A percentile compares a stretch with the other conserved stretches of the same genome.
These are phyloP conservation scores for Parnassius apollo DNA, from an alignment of 2,888 invertebrate species.

Conservation along the genomic window DNA sequence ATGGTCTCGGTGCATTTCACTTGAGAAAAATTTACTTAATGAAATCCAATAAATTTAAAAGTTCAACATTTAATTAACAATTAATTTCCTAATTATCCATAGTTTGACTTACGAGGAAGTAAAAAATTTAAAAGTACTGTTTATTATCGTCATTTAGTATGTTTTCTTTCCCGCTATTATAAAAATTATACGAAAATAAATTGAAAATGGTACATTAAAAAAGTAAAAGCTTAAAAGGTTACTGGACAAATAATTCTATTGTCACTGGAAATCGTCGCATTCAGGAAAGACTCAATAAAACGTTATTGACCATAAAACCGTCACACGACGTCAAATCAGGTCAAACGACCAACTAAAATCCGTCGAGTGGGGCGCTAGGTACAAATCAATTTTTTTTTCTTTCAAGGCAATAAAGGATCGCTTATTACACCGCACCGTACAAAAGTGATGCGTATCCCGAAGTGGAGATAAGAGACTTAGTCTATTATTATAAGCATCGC, in stretches of 20 bases:
- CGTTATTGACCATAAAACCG: conserved; percentile 52
- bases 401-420: conserved; percentile 25
- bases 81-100: no score
- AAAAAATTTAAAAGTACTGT: not conserved
- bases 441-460: not conserved
- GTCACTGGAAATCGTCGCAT: conserved; percentile 30
- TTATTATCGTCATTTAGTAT: conserved; percentile 13
- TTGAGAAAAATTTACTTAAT: no score
- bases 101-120: no score
- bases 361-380: conserved; percentile 37
- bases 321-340: conserved; percentile 48
- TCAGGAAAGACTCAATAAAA: conserved; percentile 45
- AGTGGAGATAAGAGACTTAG: no score
- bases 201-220: conserved; percentile 29
- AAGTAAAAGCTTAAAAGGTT: conserved; percentile 31
- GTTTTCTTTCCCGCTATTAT: conserved; percentile 10
- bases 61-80: no score
- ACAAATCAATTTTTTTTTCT: conserved; percentile 33
- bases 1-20: no score
- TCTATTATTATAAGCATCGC: no score
- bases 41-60: no score
- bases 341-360: conserved; percentile 37
- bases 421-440: conserved; percentile 7
- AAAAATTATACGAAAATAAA: conserved; percentile 29
- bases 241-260: conserved; percentile 26